phyloP scores from a whole-genome alignment of 1,140 invertebrate genomes.

The Cyclargus thomasi region DNA sequence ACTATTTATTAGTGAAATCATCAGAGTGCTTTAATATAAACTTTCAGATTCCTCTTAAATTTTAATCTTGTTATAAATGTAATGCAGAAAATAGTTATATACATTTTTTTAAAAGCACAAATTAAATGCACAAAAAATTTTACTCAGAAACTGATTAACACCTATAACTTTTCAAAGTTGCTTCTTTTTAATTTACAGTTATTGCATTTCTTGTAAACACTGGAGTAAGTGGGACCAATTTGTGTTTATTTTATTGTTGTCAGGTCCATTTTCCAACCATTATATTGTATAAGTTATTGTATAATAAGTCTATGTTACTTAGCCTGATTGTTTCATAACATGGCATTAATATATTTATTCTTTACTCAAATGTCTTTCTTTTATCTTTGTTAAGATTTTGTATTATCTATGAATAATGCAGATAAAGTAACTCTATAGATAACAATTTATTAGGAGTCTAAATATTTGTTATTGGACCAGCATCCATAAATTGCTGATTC shows the following conservation, averaged over 20 bases:
- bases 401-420: not conserved
- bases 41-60: not conserved
- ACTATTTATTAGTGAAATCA: not conserved
- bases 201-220: slow-evolving; percentile 30
- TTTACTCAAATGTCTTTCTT: slow-evolving; percentile 29
- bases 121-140: not conserved
- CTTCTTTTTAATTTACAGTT: slow-evolving; percentile 18
- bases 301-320: slow-evolving; percentile 44
- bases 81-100: not conserved
- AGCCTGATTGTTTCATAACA: slow-evolving; percentile 55
- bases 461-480: no score
- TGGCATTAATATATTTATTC: slow-evolving; percentile 66
- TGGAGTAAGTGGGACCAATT: slow-evolving; percentile 44
- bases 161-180: not conserved
- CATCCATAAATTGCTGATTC: no score
- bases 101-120: no score
- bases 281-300: slow-evolving; percentile 41
- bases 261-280: slow-evolving; percentile 36
- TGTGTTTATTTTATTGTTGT: slow-evolving; percentile 34
- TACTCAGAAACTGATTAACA: not conserved
- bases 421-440: not conserved
- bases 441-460: no score
- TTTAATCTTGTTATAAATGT: not conserved
- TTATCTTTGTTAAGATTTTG: not conserved
- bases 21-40: not conserved